These are phyloP conservation scores for Nymphalis c-album DNA, from an alignment of 2,888 invertebrate species.

Conservation along the genomic window DNA sequence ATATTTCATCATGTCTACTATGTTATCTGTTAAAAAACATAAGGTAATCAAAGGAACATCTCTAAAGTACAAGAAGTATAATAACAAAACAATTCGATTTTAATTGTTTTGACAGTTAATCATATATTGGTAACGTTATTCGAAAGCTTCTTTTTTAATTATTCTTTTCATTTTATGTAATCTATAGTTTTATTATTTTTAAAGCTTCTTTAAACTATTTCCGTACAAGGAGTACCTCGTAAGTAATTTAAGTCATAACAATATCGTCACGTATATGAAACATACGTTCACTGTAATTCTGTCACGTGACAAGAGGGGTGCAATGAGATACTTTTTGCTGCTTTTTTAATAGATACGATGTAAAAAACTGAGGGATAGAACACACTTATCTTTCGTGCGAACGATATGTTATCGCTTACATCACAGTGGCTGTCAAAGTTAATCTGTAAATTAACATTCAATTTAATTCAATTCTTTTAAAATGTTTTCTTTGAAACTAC, in stretches of 20 bases:
- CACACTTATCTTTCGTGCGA: slow-evolving; percentile 75
- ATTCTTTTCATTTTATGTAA: not conserved
- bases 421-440: slow-evolving; percentile 55
- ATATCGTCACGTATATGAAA: slow-evolving; percentile 78
- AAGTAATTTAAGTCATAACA: slow-evolving; percentile 77
- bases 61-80: too few species aligned
- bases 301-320: slow-evolving; percentile 50
- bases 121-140: too few species aligned
- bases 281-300: slow-evolving; percentile 67
- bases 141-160: not conserved
- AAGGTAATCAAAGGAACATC: too few species aligned
- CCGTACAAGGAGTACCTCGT: slow-evolving; percentile 44
- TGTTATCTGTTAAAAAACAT: too few species aligned
- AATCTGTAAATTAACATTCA: not conserved
- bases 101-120: too few species aligned
- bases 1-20: too few species aligned
- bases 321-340: slow-evolving; percentile 58
- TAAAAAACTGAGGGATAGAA: slow-evolving; percentile 59
- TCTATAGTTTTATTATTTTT: not conserved
- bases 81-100: too few species aligned
- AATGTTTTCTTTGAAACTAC: too few species aligned
- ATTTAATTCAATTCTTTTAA: too few species aligned
- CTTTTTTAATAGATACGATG: slow-evolving; percentile 59
- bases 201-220: slow-evolving; percentile 44
- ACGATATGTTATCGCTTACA: slow-evolving; percentile 70